Percentiles rank a stretch among this genome's conserved stretches.
Conservation (phyloP, 1,140 invertebrate genomes). For the Zaprionus africanus region DNA sequence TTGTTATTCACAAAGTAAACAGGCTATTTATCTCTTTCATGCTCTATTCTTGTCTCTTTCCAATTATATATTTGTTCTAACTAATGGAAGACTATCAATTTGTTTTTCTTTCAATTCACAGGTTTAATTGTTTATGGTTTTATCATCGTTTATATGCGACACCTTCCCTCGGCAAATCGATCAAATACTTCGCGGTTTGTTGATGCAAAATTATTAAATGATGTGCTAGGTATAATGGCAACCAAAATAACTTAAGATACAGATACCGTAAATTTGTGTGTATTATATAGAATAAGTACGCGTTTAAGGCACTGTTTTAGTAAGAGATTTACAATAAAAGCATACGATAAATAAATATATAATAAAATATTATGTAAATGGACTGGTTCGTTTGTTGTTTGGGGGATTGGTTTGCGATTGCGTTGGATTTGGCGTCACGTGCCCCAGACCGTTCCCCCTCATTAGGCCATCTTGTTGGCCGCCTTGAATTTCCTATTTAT, state of each 20-base stretch:
- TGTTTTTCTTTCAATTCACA: not conserved
- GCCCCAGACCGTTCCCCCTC: no score
- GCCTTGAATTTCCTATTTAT: constrained; percentile 74
- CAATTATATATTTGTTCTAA: no score
- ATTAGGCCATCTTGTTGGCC: constrained; percentile 68
- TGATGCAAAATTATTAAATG: no score
- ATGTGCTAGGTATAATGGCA: no score
- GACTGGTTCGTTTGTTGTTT: constrained; percentile 27
- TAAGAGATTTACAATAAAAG: constrained; percentile 50
- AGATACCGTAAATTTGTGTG: constrained; percentile 37
- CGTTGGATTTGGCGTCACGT: not conserved
- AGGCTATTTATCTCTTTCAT: not conserved
- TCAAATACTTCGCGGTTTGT: no score
- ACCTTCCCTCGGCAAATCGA: no score
- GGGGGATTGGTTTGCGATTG: constrained; percentile 3
- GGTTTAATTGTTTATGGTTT: constrained; percentile 1
- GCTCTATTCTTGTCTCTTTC: not conserved
- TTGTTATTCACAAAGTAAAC: not conserved
- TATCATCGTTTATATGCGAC: not conserved
- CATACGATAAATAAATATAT: constrained; percentile 25
- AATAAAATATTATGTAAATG: constrained; percentile 34
- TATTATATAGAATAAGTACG: constrained; percentile 27
- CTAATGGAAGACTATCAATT: not conserved
- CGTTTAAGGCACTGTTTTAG: constrained; percentile 45
- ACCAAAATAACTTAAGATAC: no score